A percentile compares a stretch with the other conserved stretches of the same genome.
Evolutionary conservation across 2,113 vertebrate genomes (phyloP).

Genomic region (Phoxinus phoxinus): DNA sequence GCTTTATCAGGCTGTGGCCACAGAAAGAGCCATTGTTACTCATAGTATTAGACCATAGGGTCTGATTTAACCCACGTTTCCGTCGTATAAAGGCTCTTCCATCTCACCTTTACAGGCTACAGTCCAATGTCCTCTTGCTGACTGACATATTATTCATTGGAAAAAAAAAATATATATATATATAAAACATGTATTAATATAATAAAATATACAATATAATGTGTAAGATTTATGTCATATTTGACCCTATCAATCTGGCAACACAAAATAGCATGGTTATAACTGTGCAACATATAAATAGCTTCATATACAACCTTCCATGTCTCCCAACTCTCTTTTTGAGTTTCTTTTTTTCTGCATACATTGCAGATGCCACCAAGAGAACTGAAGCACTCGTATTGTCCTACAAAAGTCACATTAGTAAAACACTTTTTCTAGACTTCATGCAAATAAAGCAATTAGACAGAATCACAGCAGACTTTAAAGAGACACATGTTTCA

Average conservation of each 20-base stretch:
- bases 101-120: background rate
- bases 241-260: background rate
- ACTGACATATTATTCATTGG: too few relatives aligned
- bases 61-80: background rate
- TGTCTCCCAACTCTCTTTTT: background rate
- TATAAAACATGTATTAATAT: too few relatives aligned
- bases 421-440: background rate
- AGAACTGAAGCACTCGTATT: background rate
- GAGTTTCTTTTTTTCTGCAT: background rate
- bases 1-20: constrained; percentile 14
- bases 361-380: background rate
- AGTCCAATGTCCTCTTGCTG: too few relatives aligned
- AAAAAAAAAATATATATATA: too few relatives aligned
- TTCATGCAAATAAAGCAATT: constrained; percentile 17
- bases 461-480: constrained; percentile 4
- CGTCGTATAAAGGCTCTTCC: background rate
- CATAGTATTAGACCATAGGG: background rate
- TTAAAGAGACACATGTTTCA: constrained; percentile 14
- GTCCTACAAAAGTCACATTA: background rate
- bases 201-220: too few relatives aligned
- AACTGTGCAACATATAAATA: background rate
- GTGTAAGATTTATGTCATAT: too few relatives aligned
- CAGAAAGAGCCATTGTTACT: constrained; percentile 53
- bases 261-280: background rate
- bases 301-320: background rate